Base-by-base conservation (phyloP, 2,888 invertebrate genomes). In the Drosophila neonasuta region DNA sequence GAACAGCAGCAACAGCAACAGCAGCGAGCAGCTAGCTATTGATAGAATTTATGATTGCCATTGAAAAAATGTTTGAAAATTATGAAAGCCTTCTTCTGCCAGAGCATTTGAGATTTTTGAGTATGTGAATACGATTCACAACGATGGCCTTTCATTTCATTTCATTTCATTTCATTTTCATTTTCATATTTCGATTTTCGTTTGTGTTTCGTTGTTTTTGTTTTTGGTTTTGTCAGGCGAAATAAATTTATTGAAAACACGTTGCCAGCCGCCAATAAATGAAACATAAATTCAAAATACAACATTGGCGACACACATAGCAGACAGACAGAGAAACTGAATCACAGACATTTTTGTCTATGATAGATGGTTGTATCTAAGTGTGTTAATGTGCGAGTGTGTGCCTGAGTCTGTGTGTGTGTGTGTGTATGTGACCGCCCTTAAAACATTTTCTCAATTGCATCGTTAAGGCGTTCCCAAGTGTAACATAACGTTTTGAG, bases 11-110 rank as follows among this genome's bases (percentile, higher is more conserved):
- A 24, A 59, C 56, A 39, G 0, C 20, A 20, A 3, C 20, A 17
- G 3, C 17, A 17, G 17, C 17, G 3, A 20, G 20, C 20, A 8
- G 20, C 39, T n/a, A 68, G 41, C 77, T 77, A 74, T 74, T 77
- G 74, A 77, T 77, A 75, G 66, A 81, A 81, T 81, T 86, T 81
- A 81, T 86, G 84, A 81, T 80, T 78, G 75, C 79, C 85, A 69
- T 70, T 75, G 75, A 77, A 75, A 75, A 73, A 63, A 63, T 71
- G 60, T 51, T 62, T 24, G 24, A 46, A 69, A 77, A 74, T 74
- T 74, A 74, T 74, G 74, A 74, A 72, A 10, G 44, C 34, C 44
- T 42, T 6, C 44, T 42, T 6, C 20, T 49, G 30, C 15, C 24
- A 5, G 24, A 24, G 24, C 24, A 24, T 24, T 24, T 24, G 24